phyloP scores from a whole-genome alignment of 2,113 vertebrate genomes.

The Dicrurus megarhynchus region DNA sequence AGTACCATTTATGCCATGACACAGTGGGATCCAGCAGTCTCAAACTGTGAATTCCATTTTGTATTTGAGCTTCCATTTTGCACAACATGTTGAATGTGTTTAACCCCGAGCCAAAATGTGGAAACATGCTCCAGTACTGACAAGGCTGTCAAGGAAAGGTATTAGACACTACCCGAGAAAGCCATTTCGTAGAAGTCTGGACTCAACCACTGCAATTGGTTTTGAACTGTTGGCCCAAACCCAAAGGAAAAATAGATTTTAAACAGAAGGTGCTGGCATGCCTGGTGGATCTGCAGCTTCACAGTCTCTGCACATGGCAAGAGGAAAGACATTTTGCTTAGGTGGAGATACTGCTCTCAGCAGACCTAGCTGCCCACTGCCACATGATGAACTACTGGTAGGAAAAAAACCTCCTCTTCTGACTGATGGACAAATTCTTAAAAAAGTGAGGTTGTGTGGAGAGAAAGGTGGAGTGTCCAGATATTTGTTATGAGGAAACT shows the following conservation, averaged over 20 bases:
- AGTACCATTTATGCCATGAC: slow-evolving; percentile 3
- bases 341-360: background rate
- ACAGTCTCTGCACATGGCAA: background rate
- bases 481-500: background rate
- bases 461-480: background rate
- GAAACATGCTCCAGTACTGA: background rate
- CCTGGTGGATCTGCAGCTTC: slow-evolving; percentile 33
- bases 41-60: slow-evolving; percentile 41
- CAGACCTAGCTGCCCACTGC: background rate
- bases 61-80: slow-evolving; percentile 32
- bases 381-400: background rate
- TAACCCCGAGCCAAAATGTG: background rate
- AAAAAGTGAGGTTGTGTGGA: background rate
- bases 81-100: background rate
- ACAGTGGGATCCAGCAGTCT: background rate
- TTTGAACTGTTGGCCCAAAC: slow-evolving; percentile 25
- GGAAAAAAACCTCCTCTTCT: background rate
- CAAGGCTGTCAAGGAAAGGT: slow-evolving; percentile 32
- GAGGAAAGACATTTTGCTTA: background rate
- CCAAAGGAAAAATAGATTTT: slow-evolving; percentile 58
- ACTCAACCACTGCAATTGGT: slow-evolving; percentile 22
- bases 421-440: background rate
- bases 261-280: slow-evolving; percentile 57
- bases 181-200: slow-evolving; percentile 1
- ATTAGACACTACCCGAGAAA: slow-evolving; percentile 1